Percentiles rank a stretch among this genome's conserved stretches.
Evolutionary conservation across 2,888 invertebrate genomes (phyloP).

Genomic region (Pediacus dermestoides): DNA sequence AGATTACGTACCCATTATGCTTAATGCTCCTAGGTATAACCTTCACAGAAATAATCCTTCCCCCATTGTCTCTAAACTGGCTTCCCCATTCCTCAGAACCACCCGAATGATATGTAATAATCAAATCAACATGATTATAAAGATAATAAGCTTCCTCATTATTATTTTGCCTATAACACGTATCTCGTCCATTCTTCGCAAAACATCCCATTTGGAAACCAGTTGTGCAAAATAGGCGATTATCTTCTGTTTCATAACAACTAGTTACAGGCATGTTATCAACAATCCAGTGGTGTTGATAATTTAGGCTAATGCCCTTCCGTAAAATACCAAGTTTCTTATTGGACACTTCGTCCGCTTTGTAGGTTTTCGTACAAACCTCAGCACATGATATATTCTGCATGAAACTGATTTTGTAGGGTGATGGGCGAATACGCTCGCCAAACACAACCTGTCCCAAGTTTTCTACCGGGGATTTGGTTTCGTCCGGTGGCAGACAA

Average conservation of each 20-base stretch:
- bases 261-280: constrained; percentile 99
- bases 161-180: constrained; percentile 34
- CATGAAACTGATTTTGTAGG: constrained; percentile 83
- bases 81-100: constrained; percentile 82
- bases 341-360: constrained; percentile 56
- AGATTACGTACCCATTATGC: too few relatives aligned
- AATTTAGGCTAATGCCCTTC: constrained; percentile 88
- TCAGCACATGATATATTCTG: constrained; percentile 62
- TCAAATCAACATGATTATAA: constrained; percentile 95
- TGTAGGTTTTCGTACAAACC: constrained; percentile 70
- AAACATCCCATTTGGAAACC: constrained; percentile 97
- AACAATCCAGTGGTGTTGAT: constrained; percentile 98
- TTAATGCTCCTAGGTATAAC: constrained; percentile 51
- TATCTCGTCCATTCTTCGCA: constrained; percentile 38
- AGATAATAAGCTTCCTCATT: constrained; percentile 69
- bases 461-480: constrained; percentile 91
- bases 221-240: constrained; percentile 81
- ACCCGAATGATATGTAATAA: constrained; percentile 90
- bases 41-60: constrained; percentile 82
- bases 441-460: constrained; percentile 99
- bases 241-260: constrained; percentile 69
- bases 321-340: constrained; percentile 74
- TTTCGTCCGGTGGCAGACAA: constrained; percentile 67
- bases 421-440: constrained; percentile 94
- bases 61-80: constrained; percentile 73